phyloP scores from a whole-genome alignment of 2,797 vertebrate species.

The Melanotaenia parkinsoni region DNA sequence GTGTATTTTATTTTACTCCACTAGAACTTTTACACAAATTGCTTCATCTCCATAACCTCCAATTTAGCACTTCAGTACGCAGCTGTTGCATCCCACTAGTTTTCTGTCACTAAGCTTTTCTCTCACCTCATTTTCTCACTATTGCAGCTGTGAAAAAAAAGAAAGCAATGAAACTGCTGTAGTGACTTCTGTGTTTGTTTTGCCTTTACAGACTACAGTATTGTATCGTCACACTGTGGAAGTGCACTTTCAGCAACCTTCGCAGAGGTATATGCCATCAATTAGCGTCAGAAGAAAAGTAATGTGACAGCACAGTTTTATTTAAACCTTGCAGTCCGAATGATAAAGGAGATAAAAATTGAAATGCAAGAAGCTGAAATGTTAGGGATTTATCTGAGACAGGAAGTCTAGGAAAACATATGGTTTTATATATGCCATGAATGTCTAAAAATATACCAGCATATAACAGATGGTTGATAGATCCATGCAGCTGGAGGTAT shows the following conservation, averaged over 20 bases:
- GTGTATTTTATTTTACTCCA: neutral
- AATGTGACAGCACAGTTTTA: constrained; percentile 12
- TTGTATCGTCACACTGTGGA: neutral
- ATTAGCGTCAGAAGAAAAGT: constrained; percentile 2
- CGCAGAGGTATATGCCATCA: neutral
- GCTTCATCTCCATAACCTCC: constrained; percentile 6
- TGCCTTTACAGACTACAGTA: neutral
- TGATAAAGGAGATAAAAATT: neutral
- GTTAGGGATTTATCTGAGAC: constrained; percentile 5
- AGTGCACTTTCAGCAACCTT: constrained; percentile 3
- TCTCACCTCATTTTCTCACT: constrained; percentile 3
- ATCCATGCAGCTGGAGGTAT: constrained; percentile 10
- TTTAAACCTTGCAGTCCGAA: constrained; percentile 7
- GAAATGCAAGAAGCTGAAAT: constrained; percentile 9
- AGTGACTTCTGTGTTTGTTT: constrained; percentile 24
- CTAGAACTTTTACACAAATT: neutral
- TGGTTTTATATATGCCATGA: constrained; percentile 15
- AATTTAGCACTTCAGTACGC: constrained; percentile 27
- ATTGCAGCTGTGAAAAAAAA: constrained; percentile 16
- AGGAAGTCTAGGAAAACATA: neutral
- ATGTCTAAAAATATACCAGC: constrained; percentile 45
- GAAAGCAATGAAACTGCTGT: neutral
- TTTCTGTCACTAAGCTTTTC: neutral
- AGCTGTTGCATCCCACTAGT: constrained; percentile 11
- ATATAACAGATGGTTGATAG: constrained; percentile 44